Conservation (phyloP, 2,797 vertebrate species). For the Hirundo rustica region DNA sequence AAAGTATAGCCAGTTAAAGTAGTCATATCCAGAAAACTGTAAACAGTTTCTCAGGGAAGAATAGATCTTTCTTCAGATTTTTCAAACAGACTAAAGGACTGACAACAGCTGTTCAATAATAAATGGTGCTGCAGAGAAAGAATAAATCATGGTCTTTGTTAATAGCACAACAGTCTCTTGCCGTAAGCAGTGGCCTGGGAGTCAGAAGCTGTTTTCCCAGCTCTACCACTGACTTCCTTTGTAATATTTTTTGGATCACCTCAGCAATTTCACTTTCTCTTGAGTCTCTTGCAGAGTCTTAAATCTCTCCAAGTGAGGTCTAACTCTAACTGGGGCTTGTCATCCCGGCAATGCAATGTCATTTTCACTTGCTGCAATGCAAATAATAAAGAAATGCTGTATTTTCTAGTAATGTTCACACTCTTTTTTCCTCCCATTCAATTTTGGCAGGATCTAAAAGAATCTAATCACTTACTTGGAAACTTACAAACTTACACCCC, state of each 20-base stretch:
- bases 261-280: neutral
- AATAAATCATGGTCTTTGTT: neutral
- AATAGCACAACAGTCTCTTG: neutral
- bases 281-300: neutral
- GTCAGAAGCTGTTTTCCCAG: neutral
- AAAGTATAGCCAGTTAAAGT: neutral
- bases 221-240: neutral
- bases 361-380: neutral
- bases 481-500: neutral
- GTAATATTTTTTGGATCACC: neutral
- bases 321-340: neutral
- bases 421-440: fast-evolving
- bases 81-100: neutral
- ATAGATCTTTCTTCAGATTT: neutral
- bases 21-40: neutral
- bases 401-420: neutral
- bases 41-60: neutral
- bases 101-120: neutral
- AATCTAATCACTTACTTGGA: neutral
- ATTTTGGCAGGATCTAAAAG: neutral
- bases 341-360: neutral
- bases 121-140: neutral
- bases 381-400: neutral
- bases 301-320: neutral
- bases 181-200: neutral